phyloP scores from a whole-genome alignment of 92 coral and sea anemone genomes.

The Parazoanthus darwini region DNA sequence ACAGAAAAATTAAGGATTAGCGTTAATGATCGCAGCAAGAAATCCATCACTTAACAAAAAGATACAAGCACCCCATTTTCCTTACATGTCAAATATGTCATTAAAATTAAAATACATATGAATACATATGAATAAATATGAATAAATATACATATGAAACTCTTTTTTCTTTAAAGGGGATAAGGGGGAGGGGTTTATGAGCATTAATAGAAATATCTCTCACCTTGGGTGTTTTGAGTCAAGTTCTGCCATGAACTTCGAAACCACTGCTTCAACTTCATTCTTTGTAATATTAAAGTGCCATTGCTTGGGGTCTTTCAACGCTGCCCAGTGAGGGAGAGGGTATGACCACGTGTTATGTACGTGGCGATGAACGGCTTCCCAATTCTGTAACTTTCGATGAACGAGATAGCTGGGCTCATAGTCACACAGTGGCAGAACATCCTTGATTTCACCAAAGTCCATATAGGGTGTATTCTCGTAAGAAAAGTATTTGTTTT shows the following conservation, averaged over 20 bases:
- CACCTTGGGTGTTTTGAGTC: conserved; percentile 28
- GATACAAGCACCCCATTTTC: too few species aligned
- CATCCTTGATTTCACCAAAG: neutral
- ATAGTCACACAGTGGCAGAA: conserved; percentile 17
- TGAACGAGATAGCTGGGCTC: conserved; percentile 27
- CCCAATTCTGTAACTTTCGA: conserved; percentile 8
- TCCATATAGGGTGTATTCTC: neutral
- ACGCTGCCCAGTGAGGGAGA: conserved; percentile 6
- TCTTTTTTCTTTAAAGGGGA: too few species aligned
- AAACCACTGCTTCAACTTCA: conserved; percentile 7
- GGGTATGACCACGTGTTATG: conserved; percentile 32
- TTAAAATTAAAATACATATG: too few species aligned
- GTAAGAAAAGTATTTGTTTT: conserved; percentile 6
- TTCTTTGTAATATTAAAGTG: conserved; percentile 7
- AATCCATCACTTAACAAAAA: too few species aligned
- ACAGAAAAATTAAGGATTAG: too few species aligned
- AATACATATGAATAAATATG: too few species aligned
- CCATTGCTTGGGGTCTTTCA: conserved; percentile 9
- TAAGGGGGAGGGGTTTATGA: neutral
- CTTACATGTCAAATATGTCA: too few species aligned
- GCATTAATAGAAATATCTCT: neutral
- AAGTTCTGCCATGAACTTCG: conserved; percentile 32
- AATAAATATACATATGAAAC: too few species aligned
- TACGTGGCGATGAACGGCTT: conserved; percentile 6
- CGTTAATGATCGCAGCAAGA: too few species aligned